These are phyloP conservation scores for Chrysolophus pictus DNA, from an alignment of 2,797 vertebrate genomes.

Conservation along the genomic window DNA sequence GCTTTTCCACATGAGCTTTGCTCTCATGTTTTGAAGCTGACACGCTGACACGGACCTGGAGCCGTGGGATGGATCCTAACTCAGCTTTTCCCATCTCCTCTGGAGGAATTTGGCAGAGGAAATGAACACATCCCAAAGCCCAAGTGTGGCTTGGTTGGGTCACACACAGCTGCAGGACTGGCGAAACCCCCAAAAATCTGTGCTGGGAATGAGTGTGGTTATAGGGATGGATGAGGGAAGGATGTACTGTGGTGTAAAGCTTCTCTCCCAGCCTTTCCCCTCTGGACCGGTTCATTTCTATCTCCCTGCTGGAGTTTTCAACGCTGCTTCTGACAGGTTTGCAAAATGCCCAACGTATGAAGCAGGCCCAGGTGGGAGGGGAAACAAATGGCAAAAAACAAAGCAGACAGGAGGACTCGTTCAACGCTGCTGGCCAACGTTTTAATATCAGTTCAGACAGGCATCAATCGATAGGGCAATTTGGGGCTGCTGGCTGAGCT, in stretches of 20 bases:
- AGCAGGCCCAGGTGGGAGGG: neutral
- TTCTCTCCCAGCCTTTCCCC: neutral
- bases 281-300: accelerated
- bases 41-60: neutral
- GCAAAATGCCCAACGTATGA: neutral
- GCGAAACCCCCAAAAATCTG: neutral
- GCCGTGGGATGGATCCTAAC: neutral
- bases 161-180: accelerated
- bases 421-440: neutral
- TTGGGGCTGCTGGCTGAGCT: accelerated
- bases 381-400: neutral
- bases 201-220: accelerated
- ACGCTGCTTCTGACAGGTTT: neutral
- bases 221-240: neutral
- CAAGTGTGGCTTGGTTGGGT: accelerated
- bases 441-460: neutral
- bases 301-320: neutral
- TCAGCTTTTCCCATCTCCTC: neutral
- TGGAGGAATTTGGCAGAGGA: neutral
- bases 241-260: neutral
- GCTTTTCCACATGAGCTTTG: neutral
- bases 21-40: neutral
- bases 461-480: accelerated
- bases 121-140: neutral
- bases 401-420: slow-evolving; percentile 28